Percentiles rank a stretch among this genome's conserved stretches.
Conservation (phyloP, 2,797 vertebrate genomes). For the Peromyscus attwateri region DNA sequence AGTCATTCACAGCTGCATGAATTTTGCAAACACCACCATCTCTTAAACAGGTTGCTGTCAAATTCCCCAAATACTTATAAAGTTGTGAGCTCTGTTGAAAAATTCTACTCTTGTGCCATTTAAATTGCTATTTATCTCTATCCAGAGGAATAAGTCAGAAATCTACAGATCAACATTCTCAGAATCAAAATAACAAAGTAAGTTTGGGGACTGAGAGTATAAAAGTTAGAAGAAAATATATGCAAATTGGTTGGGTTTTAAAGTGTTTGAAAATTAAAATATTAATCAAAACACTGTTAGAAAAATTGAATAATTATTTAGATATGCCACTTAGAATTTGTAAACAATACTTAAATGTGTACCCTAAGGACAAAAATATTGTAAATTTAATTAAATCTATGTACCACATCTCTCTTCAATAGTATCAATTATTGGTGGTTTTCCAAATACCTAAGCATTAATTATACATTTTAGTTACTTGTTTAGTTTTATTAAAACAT, state of each 20-base stretch:
- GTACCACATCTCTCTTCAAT: background rate
- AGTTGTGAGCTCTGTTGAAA: slow-evolving; percentile 38
- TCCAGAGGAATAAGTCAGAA: background rate
- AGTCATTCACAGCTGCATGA: slow-evolving; percentile 60
- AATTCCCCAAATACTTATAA: slow-evolving; percentile 65
- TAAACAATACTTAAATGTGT: background rate
- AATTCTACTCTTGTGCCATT: background rate
- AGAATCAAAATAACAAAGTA: background rate
- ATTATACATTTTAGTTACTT: background rate
- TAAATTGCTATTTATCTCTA: background rate
- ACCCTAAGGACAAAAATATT: background rate
- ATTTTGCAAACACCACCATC: slow-evolving; percentile 61
- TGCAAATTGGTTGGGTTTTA: background rate
- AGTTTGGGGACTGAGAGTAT: background rate
- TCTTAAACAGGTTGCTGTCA: slow-evolving; percentile 56
- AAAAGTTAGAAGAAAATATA: background rate
- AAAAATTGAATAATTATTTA: background rate
- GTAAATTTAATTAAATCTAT: background rate
- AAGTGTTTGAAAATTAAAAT: background rate
- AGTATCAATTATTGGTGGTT: background rate
- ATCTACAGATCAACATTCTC: background rate
- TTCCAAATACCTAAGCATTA: slow-evolving; percentile 12
- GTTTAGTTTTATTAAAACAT: background rate
- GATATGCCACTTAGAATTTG: background rate
- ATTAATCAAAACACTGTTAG: background rate